These are phyloP conservation scores for Beris morrisii DNA, from an alignment of 2,888 invertebrate genomes.

Conservation along the genomic window DNA sequence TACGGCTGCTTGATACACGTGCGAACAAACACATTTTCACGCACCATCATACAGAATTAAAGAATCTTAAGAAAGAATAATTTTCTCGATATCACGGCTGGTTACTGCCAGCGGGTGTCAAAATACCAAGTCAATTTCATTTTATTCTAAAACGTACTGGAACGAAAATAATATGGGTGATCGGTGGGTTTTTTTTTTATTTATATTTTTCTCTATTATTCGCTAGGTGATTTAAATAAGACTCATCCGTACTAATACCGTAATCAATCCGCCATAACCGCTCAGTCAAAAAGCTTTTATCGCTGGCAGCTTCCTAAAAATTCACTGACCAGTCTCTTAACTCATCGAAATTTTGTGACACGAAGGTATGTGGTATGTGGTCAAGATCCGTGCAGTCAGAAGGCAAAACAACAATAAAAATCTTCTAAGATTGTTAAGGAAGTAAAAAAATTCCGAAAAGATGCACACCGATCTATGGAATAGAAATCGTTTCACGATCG, in stretches of 20 bases:
- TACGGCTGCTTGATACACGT: conserved; percentile 22
- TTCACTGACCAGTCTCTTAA: conserved; percentile 30
- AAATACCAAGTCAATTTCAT: conserved; percentile 28
- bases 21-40: conserved; percentile 33
- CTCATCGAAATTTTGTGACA: conserved; percentile 29
- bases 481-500: conserved; percentile 25
- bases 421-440: neutral
- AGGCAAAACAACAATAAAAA: conserved; percentile 17
- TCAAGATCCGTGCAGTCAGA: neutral
- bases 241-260: neutral
- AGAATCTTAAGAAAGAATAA: conserved; percentile 14
- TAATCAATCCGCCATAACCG: conserved; percentile 18
- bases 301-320: conserved; percentile 36
- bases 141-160: conserved; percentile 14
- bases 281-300: conserved; percentile 35
- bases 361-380: conserved; percentile 9
- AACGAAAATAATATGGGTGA: conserved; percentile 7
- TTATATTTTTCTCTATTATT: neutral
- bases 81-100: conserved; percentile 28
- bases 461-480: conserved; percentile 2
- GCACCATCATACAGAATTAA: conserved; percentile 26
- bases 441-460: conserved; percentile 5
- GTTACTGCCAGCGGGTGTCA: conserved; percentile 35
- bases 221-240: neutral
- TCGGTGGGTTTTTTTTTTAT: neutral